Percentiles rank a stretch among this genome's conserved stretches.
Evolutionary conservation across 1,140 invertebrate genomes (phyloP).

Genomic region (Bombus huntii): DNA sequence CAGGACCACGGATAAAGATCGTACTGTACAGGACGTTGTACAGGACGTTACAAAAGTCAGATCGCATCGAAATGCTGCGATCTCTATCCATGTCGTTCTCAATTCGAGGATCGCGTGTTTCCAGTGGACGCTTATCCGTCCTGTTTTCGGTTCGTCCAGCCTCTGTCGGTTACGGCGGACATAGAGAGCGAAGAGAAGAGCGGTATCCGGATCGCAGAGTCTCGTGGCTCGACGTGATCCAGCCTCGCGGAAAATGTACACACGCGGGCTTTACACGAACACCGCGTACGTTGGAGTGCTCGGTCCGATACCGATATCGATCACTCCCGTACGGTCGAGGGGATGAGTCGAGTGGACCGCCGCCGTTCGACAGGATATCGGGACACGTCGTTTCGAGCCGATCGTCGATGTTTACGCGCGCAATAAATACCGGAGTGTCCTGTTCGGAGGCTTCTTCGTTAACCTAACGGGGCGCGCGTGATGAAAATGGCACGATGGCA

Average conservation of each 20-base stretch:
- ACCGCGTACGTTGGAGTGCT: not conserved
- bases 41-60: not conserved
- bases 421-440: constrained; percentile 21
- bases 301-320: constrained; percentile 20
- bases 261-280: not conserved
- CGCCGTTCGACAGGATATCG: constrained; percentile 20
- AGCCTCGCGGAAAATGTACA: constrained; percentile 30
- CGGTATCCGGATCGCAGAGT: not conserved
- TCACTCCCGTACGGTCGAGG: not conserved
- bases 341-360: constrained; percentile 7
- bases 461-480: not conserved
- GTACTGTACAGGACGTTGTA: not conserved
- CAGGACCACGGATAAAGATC: not conserved
- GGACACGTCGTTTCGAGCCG: constrained; percentile 11
- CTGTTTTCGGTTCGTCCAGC: constrained; percentile 18
- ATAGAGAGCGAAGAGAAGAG: not conserved
- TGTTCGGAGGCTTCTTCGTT: constrained; percentile 9
- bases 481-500: not conserved
- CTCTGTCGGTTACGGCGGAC: not conserved
- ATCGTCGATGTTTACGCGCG: constrained; percentile 19
- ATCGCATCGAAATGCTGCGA: not conserved
- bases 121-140: constrained; percentile 5
- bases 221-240: constrained; percentile 13
- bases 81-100: not conserved
- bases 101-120: not conserved